Percentiles rank a stretch among this genome's conserved stretches.
These are phyloP conservation scores for Ivindomyrus marchei DNA, from an alignment of 2,113 vertebrate species.

Conservation along the genomic window DNA sequence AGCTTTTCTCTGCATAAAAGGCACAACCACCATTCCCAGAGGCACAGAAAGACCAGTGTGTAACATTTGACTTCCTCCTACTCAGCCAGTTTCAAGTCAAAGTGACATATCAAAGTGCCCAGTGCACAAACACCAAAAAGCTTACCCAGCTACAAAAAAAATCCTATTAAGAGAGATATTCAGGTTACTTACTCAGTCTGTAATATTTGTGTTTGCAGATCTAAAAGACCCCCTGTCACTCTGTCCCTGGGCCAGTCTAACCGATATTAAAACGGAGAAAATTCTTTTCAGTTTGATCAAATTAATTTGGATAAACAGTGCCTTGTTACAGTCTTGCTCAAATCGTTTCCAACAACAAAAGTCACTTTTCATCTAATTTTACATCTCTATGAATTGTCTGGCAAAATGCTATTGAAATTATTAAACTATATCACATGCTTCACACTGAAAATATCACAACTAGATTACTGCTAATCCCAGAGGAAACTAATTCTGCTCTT, in stretches of 20 bases:
- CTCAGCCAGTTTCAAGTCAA: background rate
- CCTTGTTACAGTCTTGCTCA: background rate
- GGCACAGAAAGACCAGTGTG: slow-evolving; percentile 28
- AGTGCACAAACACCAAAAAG: background rate
- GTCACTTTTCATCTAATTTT: slow-evolving; percentile 7
- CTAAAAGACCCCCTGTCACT: background rate
- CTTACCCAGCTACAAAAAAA: background rate
- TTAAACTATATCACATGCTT: background rate
- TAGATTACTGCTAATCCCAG: background rate
- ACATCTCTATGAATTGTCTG: background rate
- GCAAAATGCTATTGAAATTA: background rate
- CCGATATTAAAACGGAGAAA: background rate
- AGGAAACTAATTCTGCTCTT: slow-evolving; percentile 22
- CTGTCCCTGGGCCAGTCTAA: background rate
- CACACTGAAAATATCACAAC: background rate
- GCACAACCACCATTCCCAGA: slow-evolving; percentile 31
- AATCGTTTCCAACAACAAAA: background rate
- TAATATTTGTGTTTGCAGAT: slow-evolving; percentile 7
- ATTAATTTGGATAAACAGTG: background rate
- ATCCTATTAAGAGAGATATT: background rate
- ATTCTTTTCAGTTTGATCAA: background rate
- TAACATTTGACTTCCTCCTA: background rate
- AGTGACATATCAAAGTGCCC: slow-evolving; percentile 9
- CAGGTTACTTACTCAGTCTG: background rate
- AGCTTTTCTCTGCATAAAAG: slow-evolving; percentile 51